Evolutionary conservation across 2,888 invertebrate genomes (phyloP).

Genomic region (Acrobasis repandana): DNA sequence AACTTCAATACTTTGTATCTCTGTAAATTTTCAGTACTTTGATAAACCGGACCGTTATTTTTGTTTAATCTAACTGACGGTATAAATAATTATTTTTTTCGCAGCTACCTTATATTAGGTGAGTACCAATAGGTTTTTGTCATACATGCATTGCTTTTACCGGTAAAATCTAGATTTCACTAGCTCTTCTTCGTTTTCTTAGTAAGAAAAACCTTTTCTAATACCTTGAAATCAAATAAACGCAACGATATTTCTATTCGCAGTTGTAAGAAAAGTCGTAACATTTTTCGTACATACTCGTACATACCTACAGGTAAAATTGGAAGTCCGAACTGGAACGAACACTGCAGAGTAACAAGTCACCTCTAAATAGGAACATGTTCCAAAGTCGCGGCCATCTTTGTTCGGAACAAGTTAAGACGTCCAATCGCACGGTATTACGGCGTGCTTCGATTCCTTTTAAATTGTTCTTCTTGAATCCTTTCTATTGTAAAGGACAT

Average conservation of each 20-base stretch:
- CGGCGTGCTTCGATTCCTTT: constrained; percentile 37
- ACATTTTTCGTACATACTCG: constrained; percentile 18
- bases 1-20: too few relatives aligned
- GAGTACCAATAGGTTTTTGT: too few relatives aligned
- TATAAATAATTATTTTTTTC: too few relatives aligned
- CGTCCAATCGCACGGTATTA: constrained; percentile 40
- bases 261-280: background rate
- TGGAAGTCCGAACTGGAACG: constrained; percentile 37
- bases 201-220: too few relatives aligned
- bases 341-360: constrained; percentile 35
- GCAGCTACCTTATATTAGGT: too few relatives aligned
- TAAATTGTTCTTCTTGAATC: constrained; percentile 30
- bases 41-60: too few relatives aligned
- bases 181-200: too few relatives aligned
- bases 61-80: too few relatives aligned
- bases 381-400: constrained; percentile 33
- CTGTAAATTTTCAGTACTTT: too few relatives aligned
- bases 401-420: constrained; percentile 51
- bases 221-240: background rate
- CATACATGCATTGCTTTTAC: too few relatives aligned
- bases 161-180: too few relatives aligned
- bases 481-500: constrained; percentile 32
- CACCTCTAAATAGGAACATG: constrained; percentile 35
- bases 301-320: constrained; percentile 1
- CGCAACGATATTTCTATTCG: background rate